A percentile compares a stretch with the other conserved stretches of the same genome.
Evolutionary conservation across 2,888 invertebrate species (phyloP).

Genomic region (Azorinus chamasolen): DNA sequence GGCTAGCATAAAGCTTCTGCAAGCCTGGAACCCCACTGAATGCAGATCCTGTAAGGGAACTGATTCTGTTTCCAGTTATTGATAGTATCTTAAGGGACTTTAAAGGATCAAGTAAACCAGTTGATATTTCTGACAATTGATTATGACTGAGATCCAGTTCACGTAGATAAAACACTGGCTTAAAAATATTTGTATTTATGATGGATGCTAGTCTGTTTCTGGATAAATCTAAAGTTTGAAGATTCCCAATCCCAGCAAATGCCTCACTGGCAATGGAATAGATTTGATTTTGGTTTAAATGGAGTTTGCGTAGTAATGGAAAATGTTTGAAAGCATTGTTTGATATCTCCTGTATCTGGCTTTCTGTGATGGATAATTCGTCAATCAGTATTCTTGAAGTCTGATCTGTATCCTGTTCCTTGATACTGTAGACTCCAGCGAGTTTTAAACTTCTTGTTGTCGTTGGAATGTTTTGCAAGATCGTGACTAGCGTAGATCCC

Average conservation of each 20-base stretch:
- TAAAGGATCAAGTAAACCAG: constrained; percentile 67
- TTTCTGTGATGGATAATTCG: too few relatives aligned
- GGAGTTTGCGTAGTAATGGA: neutral
- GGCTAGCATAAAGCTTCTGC: constrained; percentile 62
- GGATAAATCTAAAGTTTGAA: constrained; percentile 72
- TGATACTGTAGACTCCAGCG: too few relatives aligned
- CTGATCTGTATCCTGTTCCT: too few relatives aligned
- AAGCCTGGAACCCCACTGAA: constrained; percentile 73
- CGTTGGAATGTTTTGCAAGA: too few relatives aligned
- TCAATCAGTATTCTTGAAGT: too few relatives aligned
- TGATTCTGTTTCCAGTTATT: constrained; percentile 72
- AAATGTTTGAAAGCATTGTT: too few relatives aligned
- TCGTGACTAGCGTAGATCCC: too few relatives aligned
- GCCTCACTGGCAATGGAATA: constrained; percentile 61
- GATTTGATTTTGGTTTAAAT: constrained; percentile 71
- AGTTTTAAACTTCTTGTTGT: too few relatives aligned
- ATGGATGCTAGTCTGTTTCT: constrained; percentile 69
- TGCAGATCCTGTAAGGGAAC: constrained; percentile 59
- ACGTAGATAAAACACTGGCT: constrained; percentile 60
- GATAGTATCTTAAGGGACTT: constrained; percentile 61
- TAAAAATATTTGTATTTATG: constrained; percentile 51
- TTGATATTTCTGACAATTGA: constrained; percentile 56
- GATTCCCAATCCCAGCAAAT: constrained; percentile 62
- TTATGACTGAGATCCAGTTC: constrained; percentile 73
- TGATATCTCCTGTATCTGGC: too few relatives aligned